Base-by-base conservation (phyloP, 2,113 vertebrate genomes). In the Trochalopteron elliotii region DNA sequence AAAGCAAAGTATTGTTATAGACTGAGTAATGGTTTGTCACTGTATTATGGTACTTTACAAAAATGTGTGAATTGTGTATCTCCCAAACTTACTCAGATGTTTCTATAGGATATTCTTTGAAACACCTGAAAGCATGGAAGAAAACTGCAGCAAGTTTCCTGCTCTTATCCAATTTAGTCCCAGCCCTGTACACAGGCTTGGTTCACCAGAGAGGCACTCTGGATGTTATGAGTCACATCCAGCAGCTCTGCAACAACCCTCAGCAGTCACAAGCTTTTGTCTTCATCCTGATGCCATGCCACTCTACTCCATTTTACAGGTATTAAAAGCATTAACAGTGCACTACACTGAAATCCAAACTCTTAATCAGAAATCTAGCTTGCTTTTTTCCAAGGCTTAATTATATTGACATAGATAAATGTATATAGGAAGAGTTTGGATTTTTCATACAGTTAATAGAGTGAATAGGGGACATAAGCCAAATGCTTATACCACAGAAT, bases 241-340 rank as follows among this genome's bases (percentile, higher is more conserved):
- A 98, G 89, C 95, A 93, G 4, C 97, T 99, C 65, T 99, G 99
- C 19, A 27, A 22, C 42, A 68, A 39, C 42, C 33, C 91, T 30
- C 53, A 72, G 56, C 49, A 40, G n/a, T 64, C 92, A 17, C 95
- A 97, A 45, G 90, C 97, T 7, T 98, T 98, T 5, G 89, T 99
- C 44, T 97, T 99, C 78, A 93, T 99, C 92, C 97, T 99, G 96
- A 99, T 99, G 99, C 99, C 99, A 0, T 99, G 99, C 86, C 99
- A 99, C 96, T 99, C 99, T 6, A 99, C 99, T 12, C 99, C 99
- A 13, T 98, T 98, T 81, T 99, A 99, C 98, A 99, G 99, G 99
- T 99, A 97, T 87, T 63, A 19, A 61, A 72, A 24, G 37, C 61
- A 11, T 57, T 60, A 75, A 39, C 74, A 53, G 16, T 71, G 17